Base-by-base conservation (phyloP, 2,797 vertebrate species). In the Xyrichtys novacula region DNA sequence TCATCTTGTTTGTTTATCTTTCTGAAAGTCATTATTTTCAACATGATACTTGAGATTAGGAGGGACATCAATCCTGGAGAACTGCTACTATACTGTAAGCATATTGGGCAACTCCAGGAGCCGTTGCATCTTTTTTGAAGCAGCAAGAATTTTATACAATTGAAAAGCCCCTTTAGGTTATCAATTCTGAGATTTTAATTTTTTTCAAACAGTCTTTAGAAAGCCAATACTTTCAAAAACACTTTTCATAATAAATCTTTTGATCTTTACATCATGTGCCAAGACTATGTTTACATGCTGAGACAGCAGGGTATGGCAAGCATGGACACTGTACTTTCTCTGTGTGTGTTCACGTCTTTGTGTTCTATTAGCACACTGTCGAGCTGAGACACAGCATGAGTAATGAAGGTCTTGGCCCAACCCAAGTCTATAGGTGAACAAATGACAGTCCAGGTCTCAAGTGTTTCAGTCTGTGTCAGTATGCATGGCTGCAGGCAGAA, bases 291-390 rank as follows among this genome's bases (percentile, higher is more conserved):
- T 75, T 69, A 56, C 14, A 34, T 36, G 64, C 9, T 0, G n/a
- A 47, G 20, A 48, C 11, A 34, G 60, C 81, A 85, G 39, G 76
- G 44, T 67, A 16, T 39, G 75, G 62, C 62, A 81, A 56, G 72
- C 66, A 50, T 39, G 5, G 23, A 47, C 54, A 42, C 5, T 62
- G 28, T 23, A 12, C 38, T 23, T 43, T 20, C 40, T 60, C 10
- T 52, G 48, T 49, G 22, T 71, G 49, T 59, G 32, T 50, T 42
- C 17, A 42, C 28, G 57, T 10, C 28, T 59, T 43, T 29, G 22
- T 70, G 29, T 67, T 40, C 34, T 46, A 19, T 49, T 52, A 25
- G 57, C 46, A 70, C 23, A 14, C n/a, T 19, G 42, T 26, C 7
- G 14, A 34, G 16, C 5, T 5, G 53, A 15, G 44, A 17, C 39